Percentiles rank a stretch among this genome's conserved stretches.
Conservation (phyloP, 2,113 vertebrate species). For the Morone saxatilis region DNA sequence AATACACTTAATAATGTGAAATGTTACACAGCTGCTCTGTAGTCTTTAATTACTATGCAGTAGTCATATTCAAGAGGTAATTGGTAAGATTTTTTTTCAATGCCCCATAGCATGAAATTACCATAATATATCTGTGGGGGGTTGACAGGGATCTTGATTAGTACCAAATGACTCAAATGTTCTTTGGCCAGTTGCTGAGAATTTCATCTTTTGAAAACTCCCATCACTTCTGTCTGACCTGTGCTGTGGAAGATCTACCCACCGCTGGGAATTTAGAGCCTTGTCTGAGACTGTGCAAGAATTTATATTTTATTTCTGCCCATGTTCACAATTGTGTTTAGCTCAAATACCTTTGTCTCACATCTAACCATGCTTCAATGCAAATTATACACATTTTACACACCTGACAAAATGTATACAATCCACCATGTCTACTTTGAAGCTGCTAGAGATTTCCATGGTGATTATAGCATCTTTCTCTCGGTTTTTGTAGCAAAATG, state of each 20-base stretch:
- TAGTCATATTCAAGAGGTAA: conserved; percentile 36
- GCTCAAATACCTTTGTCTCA: background rate
- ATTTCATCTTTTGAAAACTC: conserved; percentile 14
- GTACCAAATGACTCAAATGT: conserved; percentile 34
- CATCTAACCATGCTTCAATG: background rate
- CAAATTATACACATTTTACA: background rate
- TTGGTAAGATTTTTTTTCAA: conserved; percentile 38
- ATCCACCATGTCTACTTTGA: background rate
- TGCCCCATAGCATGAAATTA: conserved; percentile 42
- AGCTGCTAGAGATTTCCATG: background rate
- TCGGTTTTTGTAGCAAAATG: background rate
- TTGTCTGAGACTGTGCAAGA: background rate
- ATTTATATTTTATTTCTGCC: conserved; percentile 9
- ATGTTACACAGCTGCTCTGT: conserved; percentile 30
- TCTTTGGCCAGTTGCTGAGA: conserved; percentile 27
- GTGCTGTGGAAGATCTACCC: conserved; percentile 3
- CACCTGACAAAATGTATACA: background rate
- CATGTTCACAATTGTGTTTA: conserved; percentile 1
- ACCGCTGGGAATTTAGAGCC: background rate
- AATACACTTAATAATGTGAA: conserved; percentile 26
- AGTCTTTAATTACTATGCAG: conserved; percentile 36
- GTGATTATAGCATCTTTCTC: background rate
- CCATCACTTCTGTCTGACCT: conserved; percentile 26
- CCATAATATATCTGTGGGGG: conserved; percentile 41
- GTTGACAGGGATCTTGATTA: conserved; percentile 39